Evolutionary conservation across 2,888 invertebrate genomes (phyloP).

Genomic region (Trachelus tabidus): DNA sequence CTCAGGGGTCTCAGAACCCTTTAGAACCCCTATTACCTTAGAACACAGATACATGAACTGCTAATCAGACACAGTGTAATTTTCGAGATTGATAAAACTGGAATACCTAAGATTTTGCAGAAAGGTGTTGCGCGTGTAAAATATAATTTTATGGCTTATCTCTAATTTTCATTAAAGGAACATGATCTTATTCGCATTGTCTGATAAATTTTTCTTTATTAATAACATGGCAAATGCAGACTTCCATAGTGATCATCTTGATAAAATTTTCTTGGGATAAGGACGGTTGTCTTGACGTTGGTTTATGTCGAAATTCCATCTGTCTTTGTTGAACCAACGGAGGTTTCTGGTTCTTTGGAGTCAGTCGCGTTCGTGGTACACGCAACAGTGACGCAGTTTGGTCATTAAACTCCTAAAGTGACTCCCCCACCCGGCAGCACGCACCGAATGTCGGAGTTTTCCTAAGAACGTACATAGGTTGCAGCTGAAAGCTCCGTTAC

Average conservation of each 20-base stretch:
- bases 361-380: neutral
- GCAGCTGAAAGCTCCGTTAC: constrained; percentile 13
- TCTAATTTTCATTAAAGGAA: neutral
- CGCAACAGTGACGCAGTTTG: constrained; percentile 33
- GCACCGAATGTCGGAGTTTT: constrained; percentile 21
- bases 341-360: neutral
- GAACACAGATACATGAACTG: neutral
- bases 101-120: neutral
- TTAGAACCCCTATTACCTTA: neutral
- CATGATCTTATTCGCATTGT: neutral
- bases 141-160: neutral
- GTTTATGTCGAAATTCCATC: neutral
- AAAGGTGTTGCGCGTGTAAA: neutral
- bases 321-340: neutral
- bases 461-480: constrained; percentile 13
- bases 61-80: neutral
- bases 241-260: neutral
- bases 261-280: neutral
- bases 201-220: neutral
- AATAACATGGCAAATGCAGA: neutral
- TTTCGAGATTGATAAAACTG: neutral
- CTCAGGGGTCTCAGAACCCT: neutral
- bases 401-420: constrained; percentile 32
- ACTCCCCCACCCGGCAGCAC: constrained; percentile 24
- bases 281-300: neutral